These are phyloP conservation scores for Plectrocnemia conspersa DNA, from an alignment of 1,140 invertebrate species.

Conservation along the genomic window DNA sequence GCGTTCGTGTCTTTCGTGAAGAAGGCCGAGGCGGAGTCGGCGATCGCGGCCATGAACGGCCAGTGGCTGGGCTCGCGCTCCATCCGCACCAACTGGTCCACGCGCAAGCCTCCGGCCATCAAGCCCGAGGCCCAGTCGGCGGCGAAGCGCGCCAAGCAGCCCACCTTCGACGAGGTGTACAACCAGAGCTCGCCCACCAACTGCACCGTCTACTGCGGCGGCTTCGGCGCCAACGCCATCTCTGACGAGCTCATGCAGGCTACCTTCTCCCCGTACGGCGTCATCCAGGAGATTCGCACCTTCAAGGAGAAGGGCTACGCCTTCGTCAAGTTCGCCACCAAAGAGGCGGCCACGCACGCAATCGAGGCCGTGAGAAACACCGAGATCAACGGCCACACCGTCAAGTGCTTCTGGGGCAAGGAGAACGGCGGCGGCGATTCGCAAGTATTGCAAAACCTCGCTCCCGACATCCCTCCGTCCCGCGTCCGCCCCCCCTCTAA, in stretches of 20 bases:
- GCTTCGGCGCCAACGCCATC: constrained; percentile 86
- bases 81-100: constrained; percentile 99
- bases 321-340: constrained; percentile 97
- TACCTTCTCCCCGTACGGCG: constrained; percentile 90
- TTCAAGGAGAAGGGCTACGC: constrained; percentile 99
- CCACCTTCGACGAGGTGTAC: constrained; percentile 77
- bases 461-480: neutral
- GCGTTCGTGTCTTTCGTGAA: constrained; percentile 99
- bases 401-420: constrained; percentile 99
- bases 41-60: constrained; percentile 97
- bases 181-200: constrained; percentile 97
- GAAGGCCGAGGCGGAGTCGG: constrained; percentile 96
- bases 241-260: constrained; percentile 94
- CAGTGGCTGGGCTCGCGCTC: constrained; percentile 97
- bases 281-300: constrained; percentile 93
- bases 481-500: neutral
- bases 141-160: constrained; percentile 54
- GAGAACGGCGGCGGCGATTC: constrained; percentile 52
- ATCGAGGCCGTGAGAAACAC: constrained; percentile 96
- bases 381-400: constrained; percentile 91
- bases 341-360: constrained; percentile 94
- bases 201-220: constrained; percentile 98
- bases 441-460: constrained; percentile 19
- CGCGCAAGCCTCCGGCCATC: constrained; percentile 87
- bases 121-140: constrained; percentile 50